Evolutionary conservation across 2,888 invertebrate species (phyloP).

Genomic region (Macaria liturata): DNA sequence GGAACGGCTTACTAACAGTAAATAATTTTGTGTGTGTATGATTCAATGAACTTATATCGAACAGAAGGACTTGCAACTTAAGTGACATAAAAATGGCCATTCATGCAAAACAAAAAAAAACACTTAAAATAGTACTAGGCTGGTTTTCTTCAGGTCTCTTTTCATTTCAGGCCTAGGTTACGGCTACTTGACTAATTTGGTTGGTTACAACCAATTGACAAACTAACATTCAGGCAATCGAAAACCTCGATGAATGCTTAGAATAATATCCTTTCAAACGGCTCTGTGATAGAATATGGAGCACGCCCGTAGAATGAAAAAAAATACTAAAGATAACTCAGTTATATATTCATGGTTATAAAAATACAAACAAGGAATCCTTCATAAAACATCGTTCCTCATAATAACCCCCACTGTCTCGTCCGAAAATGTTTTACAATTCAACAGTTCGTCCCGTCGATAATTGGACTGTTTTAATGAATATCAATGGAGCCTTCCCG

Average conservation of each 20-base stretch:
- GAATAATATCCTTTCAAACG: no score
- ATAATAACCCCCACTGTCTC: conserved; percentile 40
- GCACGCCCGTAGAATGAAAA: no score
- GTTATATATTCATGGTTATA: no score
- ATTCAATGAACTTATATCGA: not conserved
- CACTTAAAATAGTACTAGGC: not conserved
- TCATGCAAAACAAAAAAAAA: not conserved
- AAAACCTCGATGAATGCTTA: no score
- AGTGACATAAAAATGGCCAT: not conserved
- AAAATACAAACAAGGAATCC: not conserved
- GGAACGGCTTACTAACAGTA: conserved; percentile 29
- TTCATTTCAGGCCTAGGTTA: not conserved
- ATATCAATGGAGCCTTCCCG: conserved; percentile 56
- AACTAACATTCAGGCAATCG: no score
- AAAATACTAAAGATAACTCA: not conserved
- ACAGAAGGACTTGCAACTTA: not conserved
- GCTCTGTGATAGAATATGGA: no score
- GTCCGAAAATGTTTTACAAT: conserved; percentile 63
- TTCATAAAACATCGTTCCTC: conserved; percentile 30
- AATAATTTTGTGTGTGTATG: not conserved
- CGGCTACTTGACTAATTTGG: not conserved
- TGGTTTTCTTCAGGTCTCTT: not conserved
- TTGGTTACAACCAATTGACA: no score
- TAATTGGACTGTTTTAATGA: conserved; percentile 69
- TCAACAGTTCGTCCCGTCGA: conserved; percentile 59